These are phyloP conservation scores for Uropetala carovei DNA, from an alignment of 2,888 invertebrate species.

Conservation along the genomic window DNA sequence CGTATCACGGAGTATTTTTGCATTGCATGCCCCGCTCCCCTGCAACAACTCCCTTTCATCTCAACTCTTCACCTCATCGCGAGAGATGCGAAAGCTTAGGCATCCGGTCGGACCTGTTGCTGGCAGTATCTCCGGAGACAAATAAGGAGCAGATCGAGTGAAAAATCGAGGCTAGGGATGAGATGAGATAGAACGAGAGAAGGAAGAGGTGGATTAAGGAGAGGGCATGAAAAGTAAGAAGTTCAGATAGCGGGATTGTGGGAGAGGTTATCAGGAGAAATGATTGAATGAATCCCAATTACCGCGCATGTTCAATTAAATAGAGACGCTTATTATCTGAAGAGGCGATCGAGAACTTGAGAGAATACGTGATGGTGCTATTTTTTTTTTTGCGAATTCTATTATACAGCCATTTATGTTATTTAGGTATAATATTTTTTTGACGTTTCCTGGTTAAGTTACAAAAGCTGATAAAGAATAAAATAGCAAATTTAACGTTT, in stretches of 20 bases:
- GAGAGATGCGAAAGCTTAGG: background rate
- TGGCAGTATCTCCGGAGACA: slow-evolving; percentile 3
- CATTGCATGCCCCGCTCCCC: background rate
- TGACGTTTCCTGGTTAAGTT: too few relatives aligned
- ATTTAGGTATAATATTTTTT: too few relatives aligned
- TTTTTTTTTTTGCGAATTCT: too few relatives aligned
- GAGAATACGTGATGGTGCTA: too few relatives aligned
- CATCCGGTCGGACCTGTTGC: slow-evolving; percentile 30
- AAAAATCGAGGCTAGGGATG: background rate
- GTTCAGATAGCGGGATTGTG: slow-evolving; percentile 18
- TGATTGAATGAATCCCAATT: too few relatives aligned
- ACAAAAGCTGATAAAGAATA: too few relatives aligned
- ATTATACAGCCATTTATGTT: too few relatives aligned
- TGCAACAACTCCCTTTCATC: background rate
- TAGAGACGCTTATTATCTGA: too few relatives aligned
- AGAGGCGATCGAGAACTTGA: too few relatives aligned
- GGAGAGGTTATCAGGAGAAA: background rate
- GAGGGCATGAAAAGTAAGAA: background rate
- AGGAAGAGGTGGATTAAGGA: too few relatives aligned
- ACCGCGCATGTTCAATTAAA: too few relatives aligned
- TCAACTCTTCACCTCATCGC: background rate
- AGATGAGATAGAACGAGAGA: background rate
- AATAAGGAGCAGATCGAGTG: slow-evolving; percentile 16
- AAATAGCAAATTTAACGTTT: too few relatives aligned
- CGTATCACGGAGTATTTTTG: background rate